These are phyloP conservation scores for Betta splendens DNA, from an alignment of 2,797 vertebrate genomes.

Conservation along the genomic window DNA sequence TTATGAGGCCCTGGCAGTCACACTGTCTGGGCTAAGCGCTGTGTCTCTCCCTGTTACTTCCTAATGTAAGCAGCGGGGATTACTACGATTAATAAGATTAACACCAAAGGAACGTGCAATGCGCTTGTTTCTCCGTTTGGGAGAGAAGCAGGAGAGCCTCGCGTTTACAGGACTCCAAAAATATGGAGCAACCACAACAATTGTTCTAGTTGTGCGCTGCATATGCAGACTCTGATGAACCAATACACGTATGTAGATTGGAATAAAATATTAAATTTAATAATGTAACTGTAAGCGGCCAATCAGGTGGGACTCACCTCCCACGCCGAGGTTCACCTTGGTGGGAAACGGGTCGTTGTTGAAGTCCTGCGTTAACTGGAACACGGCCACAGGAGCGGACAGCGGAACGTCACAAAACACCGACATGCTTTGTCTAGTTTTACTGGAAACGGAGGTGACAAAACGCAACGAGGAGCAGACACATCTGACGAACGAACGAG, in stretches of 20 bases:
- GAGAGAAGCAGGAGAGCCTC: conserved; percentile 6
- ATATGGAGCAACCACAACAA: conserved; percentile 6
- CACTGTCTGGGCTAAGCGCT: conserved; percentile 6
- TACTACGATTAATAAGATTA: conserved; percentile 37
- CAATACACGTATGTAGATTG: too few relatives aligned
- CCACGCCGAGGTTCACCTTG: conserved; percentile 93
- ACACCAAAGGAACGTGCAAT: conserved; percentile 13
- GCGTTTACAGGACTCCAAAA: conserved; percentile 5
- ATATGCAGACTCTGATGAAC: too few relatives aligned
- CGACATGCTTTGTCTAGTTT: conserved; percentile 63
- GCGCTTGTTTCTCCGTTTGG: conserved; percentile 21
- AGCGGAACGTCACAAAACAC: conserved; percentile 85
- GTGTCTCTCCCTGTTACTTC: conserved; percentile 12
- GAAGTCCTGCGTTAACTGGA: conserved; percentile 90
- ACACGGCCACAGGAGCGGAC: conserved; percentile 87
- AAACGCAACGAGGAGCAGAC: background rate
- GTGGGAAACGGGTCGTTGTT: conserved; percentile 83
- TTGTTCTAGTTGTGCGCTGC: too few relatives aligned
- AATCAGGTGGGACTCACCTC: conserved; percentile 87
- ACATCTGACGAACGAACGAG: background rate
- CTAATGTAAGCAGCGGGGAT: conserved; percentile 28
- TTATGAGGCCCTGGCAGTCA: conserved; percentile 56
- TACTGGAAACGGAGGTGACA: background rate
- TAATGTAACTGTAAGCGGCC: too few relatives aligned
- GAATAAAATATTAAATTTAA: too few relatives aligned